phyloP scores from a whole-genome alignment of 2,888 invertebrate genomes.

The Nemotelus pantherinus region DNA sequence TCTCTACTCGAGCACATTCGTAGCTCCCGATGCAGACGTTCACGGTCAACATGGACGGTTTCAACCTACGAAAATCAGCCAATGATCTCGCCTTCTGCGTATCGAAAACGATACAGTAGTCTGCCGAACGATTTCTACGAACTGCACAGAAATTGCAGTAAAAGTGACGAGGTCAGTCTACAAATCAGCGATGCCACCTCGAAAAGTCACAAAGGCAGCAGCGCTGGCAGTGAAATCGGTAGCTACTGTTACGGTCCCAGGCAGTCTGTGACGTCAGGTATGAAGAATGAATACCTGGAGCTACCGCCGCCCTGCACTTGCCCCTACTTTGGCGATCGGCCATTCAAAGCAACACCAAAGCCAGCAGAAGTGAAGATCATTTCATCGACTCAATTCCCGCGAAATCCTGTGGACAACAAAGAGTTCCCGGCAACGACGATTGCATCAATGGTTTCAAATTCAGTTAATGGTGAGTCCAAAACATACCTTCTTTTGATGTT shows the following conservation, averaged over 20 bases:
- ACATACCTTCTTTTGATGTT: not conserved
- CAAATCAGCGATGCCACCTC: slow-evolving; percentile 3
- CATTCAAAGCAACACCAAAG: slow-evolving; percentile 65
- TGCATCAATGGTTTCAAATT: slow-evolving; percentile 25
- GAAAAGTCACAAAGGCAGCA: not conserved
- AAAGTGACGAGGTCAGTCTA: slow-evolving; percentile 47
- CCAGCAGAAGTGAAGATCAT: slow-evolving; percentile 68
- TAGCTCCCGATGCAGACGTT: slow-evolving; percentile 21
- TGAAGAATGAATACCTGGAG: slow-evolving; percentile 65
- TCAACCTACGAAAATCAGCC: slow-evolving; percentile 43
- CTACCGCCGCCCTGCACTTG: slow-evolving; percentile 83
- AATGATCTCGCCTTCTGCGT: slow-evolving; percentile 53
- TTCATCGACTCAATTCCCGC: slow-evolving; percentile 53
- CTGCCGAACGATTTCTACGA: slow-evolving; percentile 59
- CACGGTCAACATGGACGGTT: slow-evolving; percentile 27
- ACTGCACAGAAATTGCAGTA: slow-evolving; percentile 53
- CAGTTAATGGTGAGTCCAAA: not conserved
- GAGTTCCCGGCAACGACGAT: slow-evolving; percentile 28
- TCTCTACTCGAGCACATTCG: slow-evolving; percentile 41
- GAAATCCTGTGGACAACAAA: not conserved
- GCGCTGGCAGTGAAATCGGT: not conserved
- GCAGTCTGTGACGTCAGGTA: slow-evolving; percentile 56
- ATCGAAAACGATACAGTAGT: slow-evolving; percentile 60
- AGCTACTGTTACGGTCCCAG: slow-evolving; percentile 63
- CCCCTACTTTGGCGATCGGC: slow-evolving; percentile 80